Base-by-base conservation (phyloP, 1,140 invertebrate species). In the Asbolus verrucosus region DNA sequence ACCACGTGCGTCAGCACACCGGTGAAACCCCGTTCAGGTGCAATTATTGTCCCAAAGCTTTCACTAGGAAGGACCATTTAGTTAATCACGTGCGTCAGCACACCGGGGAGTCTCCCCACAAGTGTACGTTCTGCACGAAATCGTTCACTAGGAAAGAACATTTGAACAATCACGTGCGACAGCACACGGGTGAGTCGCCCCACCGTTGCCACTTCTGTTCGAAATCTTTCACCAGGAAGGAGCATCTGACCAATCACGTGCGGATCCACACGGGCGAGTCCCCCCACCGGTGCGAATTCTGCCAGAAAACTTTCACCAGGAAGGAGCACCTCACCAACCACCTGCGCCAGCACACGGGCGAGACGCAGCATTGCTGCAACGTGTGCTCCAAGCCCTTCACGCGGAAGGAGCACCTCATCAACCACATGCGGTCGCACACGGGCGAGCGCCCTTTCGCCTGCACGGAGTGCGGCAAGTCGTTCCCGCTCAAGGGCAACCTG, bases 131-230 rank as follows among this genome's bases (percentile, higher is more conserved):
- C 70, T 93, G 91, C 82, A 88, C 89, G 70, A 93, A 92, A 79
- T 90, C 90, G 60, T 95, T 96, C 82, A 95, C 94, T 33, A 85
- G 93, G 69, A 95, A 95, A 82, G 93, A 95, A 84, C 94, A 96
- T 83, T 87, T 95, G 79, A 94, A 92, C 82, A 93, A 95, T 83
- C 94, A 96, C 83, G 90, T 95, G 77, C 85, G 90, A 61, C 87
- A 89, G 74, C 87, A 89, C 79, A 88, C 87, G 6, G 90, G 92
- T 72, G 92, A 94, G 81, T 92, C 90, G 78, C 90, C 92, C 63
- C 93, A 94, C 78, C 84, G 89, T 75, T 95, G 94, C 82, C 86
- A 90, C 72, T 92, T 90, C 76, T 95, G 93, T 83, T 89, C 86
- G 71, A 95, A 94, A 83, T 89, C 88, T 65, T 95, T 95, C 81